A percentile compares a stretch with the other conserved stretches of the same genome.
Conservation (phyloP, 2,797 vertebrate genomes). For the Pangasius djambal region DNA sequence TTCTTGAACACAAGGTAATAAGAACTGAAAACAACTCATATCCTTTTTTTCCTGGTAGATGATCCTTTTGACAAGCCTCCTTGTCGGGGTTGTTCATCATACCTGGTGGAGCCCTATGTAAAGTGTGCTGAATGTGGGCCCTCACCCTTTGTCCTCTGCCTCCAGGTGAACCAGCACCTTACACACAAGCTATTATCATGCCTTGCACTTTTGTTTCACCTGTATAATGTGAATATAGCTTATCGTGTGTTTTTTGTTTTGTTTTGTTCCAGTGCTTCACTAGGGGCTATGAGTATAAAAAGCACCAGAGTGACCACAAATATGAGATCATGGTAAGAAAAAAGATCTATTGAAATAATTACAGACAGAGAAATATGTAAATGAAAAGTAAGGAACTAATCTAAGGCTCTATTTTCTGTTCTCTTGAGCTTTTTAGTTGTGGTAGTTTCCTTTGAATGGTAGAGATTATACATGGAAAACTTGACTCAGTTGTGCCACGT, state of each 20-base stretch:
- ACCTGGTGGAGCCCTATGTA: constrained; percentile 93
- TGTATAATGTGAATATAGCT: not conserved
- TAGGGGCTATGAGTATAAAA: constrained; percentile 95
- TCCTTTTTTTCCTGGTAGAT: constrained; percentile 70
- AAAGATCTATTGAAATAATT: not conserved
- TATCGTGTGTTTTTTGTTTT: not conserved
- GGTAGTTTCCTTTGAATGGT: not conserved
- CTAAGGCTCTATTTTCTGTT: not conserved
- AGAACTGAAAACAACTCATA: not conserved
- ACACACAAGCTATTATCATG: not conserved
- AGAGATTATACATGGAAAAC: not conserved
- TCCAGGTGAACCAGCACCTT: constrained; percentile 80
- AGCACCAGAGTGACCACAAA: constrained; percentile 95
- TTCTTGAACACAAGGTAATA: not conserved
- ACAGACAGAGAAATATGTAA: not conserved
- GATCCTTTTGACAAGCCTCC: constrained; percentile 94
- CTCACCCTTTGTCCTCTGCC: constrained; percentile 89
- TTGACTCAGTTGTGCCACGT: not conserved
- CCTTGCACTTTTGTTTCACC: not conserved
- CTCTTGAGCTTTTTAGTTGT: not conserved
- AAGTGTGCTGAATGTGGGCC: constrained; percentile 97
- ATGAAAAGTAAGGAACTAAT: not conserved
- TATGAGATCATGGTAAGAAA: constrained; percentile 96
- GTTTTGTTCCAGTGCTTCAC: constrained; percentile 88
- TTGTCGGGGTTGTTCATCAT: constrained; percentile 92